phyloP scores from a whole-genome alignment of 2,888 invertebrate genomes.

The Chalcosyrphus nemorum region DNA sequence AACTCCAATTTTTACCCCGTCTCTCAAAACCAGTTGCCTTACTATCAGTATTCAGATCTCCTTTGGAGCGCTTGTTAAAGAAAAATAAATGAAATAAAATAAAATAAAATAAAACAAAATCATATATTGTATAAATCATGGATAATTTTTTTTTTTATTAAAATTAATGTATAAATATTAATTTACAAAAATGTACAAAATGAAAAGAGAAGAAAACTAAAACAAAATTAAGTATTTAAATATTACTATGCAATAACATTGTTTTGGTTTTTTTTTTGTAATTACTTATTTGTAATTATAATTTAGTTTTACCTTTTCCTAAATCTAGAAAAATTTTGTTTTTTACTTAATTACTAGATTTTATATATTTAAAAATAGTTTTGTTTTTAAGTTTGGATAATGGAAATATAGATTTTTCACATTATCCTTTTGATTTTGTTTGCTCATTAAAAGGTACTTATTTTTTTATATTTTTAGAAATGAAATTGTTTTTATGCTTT shows the following conservation, averaged over 20 bases:
- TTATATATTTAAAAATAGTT: slow-evolving; percentile 60
- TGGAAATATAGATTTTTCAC: slow-evolving; percentile 74
- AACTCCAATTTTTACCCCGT: too few relatives aligned
- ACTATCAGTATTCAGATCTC: too few relatives aligned
- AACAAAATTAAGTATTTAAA: slow-evolving; percentile 10
- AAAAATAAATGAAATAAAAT: not conserved
- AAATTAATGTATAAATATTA: slow-evolving; percentile 36
- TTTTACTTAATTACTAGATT: slow-evolving; percentile 49
- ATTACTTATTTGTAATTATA: slow-evolving; percentile 18
- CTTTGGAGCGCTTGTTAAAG: too few relatives aligned
- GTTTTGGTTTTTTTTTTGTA: slow-evolving; percentile 8
- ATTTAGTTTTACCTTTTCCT: slow-evolving; percentile 11
- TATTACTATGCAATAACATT: slow-evolving; percentile 7
- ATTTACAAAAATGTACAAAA: slow-evolving; percentile 67
- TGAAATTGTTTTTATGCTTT: slow-evolving; percentile 32
- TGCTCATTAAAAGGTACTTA: slow-evolving; percentile 77
- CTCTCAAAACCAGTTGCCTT: too few relatives aligned
- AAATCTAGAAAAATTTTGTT: slow-evolving; percentile 28
- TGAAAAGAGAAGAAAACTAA: not conserved
- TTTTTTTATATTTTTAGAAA: slow-evolving; percentile 25
- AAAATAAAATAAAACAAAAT: slow-evolving; percentile 62
- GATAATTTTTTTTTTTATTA: slow-evolving; percentile 36
- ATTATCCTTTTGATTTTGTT: slow-evolving; percentile 80
- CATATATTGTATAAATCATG: slow-evolving; percentile 19
- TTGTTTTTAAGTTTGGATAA: slow-evolving; percentile 62